phyloP scores from a whole-genome alignment of 2,797 vertebrate species.

The Bradypodion ventrale region DNA sequence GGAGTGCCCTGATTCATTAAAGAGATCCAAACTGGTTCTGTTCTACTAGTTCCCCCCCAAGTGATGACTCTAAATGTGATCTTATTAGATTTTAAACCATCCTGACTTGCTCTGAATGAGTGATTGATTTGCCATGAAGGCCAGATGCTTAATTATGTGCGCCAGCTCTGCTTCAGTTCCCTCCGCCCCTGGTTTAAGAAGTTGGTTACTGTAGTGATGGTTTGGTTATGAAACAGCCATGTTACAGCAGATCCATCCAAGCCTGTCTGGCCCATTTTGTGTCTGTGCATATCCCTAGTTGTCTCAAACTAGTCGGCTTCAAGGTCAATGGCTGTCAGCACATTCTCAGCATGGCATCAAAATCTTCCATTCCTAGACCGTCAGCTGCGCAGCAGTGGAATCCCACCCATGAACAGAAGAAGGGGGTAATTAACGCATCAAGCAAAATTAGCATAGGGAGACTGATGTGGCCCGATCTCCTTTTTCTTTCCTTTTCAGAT shows the following conservation, averaged over 20 bases:
- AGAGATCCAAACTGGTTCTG: neutral
- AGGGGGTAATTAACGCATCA: conserved; percentile 60
- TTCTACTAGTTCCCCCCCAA: conserved; percentile 14
- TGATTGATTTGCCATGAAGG: conserved; percentile 33
- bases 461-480: fast-evolving
- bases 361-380: conserved; percentile 29
- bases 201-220: conserved; percentile 11
- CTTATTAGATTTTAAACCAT: neutral
- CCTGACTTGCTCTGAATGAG: conserved; percentile 24
- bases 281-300: neutral
- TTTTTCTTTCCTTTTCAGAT: too few relatives aligned
- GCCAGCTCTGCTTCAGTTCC: neutral
- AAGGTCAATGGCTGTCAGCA: conserved; percentile 23
- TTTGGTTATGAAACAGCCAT: conserved; percentile 25
- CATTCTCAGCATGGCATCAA: neutral
- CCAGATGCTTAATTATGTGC: conserved; percentile 59
- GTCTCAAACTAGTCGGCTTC: conserved; percentile 5
- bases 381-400: neutral
- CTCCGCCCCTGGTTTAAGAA: neutral
- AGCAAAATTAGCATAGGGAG: neutral
- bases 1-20: neutral
- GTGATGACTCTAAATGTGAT: conserved; percentile 23
- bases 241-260: neutral
- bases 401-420: conserved; percentile 21
- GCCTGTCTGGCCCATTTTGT: neutral